Evolutionary conservation across 2,113 vertebrate genomes (phyloP), one percentile per base, ranked within the genome.

Genomic region (Thermophis baileyi): DNA sequence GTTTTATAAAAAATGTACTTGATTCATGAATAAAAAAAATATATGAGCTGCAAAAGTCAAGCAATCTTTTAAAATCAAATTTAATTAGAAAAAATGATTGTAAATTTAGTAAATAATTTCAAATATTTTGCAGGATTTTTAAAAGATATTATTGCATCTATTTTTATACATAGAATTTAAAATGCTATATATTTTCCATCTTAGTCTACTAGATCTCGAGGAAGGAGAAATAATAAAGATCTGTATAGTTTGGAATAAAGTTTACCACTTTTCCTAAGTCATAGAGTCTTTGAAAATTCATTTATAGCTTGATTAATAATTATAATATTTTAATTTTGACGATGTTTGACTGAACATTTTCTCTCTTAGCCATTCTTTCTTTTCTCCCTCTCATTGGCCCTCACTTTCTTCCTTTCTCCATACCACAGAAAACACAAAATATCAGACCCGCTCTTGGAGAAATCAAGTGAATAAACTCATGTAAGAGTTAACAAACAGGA

Each of bases 221-320:
- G 63, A 18, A 89, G 54, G 93, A 92, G 57, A 51, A 40, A 57
- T 91, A 60, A 40, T 90, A 49, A 88, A 85, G 1, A 2, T 92
- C 93, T 50, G 81, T 92, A 2, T 50, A 30, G 54, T 90, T 87
- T 60, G 30, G 35, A 90, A 87, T 74, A 89, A 87, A 89, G 49
- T 35, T 40, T 27, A 55, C 91, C 50, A 92, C 87, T 85, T 55
- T 47, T 0, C 4, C 54, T 85, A 94, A 25, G 35, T 16, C 91
- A 90, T 0, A 74, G 91, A 40, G 86, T 89, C 91, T 94, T 91
- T 94, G 63, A 91, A 91, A 47, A 88, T 30, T 54, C 44, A 74
- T 93, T 30, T 91, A 88, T 81, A 88, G 50, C 14, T 51, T 81
- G 22, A 49, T 16, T 27, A 88, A 81, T 87, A 89, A 94, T 88